Percentiles rank a stretch among this genome's conserved stretches.
These are phyloP conservation scores for Dunckerocampus dactyliophorus DNA, from an alignment of 2,113 vertebrate species.

Conservation along the genomic window DNA sequence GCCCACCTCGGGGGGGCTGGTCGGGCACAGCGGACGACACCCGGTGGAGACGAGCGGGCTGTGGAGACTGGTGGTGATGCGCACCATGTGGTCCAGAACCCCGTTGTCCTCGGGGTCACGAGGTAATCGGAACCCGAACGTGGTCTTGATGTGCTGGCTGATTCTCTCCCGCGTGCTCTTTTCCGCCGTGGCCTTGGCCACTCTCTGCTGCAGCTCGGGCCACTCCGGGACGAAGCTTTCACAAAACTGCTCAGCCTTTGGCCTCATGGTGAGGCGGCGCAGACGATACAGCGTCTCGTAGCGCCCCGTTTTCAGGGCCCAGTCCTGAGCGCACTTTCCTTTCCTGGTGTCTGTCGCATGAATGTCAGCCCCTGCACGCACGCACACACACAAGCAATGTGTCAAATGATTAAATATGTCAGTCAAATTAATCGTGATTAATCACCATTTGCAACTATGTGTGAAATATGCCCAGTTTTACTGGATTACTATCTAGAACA, in stretches of 20 bases:
- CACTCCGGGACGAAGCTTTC: conserved; percentile 72
- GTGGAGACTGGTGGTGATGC: conserved; percentile 79
- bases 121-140: conserved; percentile 71
- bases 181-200: conserved; percentile 67
- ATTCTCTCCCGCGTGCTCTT: conserved; percentile 62
- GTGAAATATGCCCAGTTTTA: too few relatives aligned
- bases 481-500: too few relatives aligned
- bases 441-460: not conserved
- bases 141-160: conserved; percentile 61
- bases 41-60: conserved; percentile 81
- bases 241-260: conserved; percentile 75
- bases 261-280: conserved; percentile 66
- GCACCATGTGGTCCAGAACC: conserved; percentile 85
- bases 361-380: conserved; percentile 77
- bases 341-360: conserved; percentile 71
- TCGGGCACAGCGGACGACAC: conserved; percentile 80
- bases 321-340: conserved; percentile 77
- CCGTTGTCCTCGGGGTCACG: conserved; percentile 75
- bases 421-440: too few relatives aligned
- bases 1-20: conserved; percentile 77
- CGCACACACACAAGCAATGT: not conserved
- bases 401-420: too few relatives aligned
- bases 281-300: conserved; percentile 70
- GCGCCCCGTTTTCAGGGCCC: conserved; percentile 80
- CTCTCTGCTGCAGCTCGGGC: conserved; percentile 71